Base-by-base conservation (phyloP, 2,888 invertebrate species). In the Pasiphila rectangulata region DNA sequence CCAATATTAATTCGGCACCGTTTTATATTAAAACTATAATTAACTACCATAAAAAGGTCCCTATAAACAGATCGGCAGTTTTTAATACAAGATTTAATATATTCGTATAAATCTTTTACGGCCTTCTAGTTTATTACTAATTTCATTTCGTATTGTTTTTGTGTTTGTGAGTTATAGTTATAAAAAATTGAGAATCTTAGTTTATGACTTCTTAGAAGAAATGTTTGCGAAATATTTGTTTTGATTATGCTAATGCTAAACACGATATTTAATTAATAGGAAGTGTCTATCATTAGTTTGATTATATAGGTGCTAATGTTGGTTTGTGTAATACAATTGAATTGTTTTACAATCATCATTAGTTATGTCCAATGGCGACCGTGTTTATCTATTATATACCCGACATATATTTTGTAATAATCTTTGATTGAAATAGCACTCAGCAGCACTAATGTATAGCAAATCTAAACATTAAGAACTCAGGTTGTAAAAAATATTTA, bases 1-100 rank as follows among this genome's bases (percentile, higher is more conserved):
- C 69, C 70, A 70, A 75, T 80, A 83, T 83, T 84, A 85, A 84
- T 82, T 81, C 73, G 65, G 69, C 72, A 79, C 78, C 81, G 76
- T 77, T 79, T 83, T 75, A 79, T 82, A 83, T 80, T 79, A 82
- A 76, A 81, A 76, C 75, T 80, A 80, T 85, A 85, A 86, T 86
- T 86, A 85, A 79, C 73, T 79, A 67, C 59, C 84, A 81, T 79
- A 79, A 85, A 84, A 80, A 68, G 64, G 67, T 62, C 63, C 73
- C 76, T 70, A 72, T 73, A 77, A 79, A 67, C 70, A 72, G 72
- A 76, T 79, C 77, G 72, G 66, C 72, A 66, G 62, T 73, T 82
- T 75, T 81, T 76, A 76, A 79, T 72, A 68, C 66, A 62, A 66
- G 63, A 79, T 78, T 80, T 80, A 74, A 78, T 78, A 81, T 78